phyloP scores from a whole-genome alignment of 1,140 invertebrate species.

The Neodiprion fabricii region DNA sequence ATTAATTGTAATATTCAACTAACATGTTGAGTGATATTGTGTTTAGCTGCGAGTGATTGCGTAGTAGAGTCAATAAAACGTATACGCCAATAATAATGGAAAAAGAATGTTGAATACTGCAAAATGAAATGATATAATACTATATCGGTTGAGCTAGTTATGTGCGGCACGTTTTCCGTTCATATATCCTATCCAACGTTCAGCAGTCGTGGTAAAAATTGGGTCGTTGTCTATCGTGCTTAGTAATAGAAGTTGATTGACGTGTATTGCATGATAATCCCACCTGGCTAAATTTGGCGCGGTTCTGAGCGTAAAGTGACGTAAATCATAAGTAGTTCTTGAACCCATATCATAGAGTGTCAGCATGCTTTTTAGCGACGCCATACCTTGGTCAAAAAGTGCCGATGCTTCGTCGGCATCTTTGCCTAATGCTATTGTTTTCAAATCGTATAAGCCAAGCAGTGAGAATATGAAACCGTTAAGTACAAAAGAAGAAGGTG shows the following conservation, averaged over 20 bases:
- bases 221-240: conserved; percentile 87
- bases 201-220: conserved; percentile 83
- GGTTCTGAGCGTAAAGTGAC: conserved; percentile 87
- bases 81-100: no score
- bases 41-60: no score
- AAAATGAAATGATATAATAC: no score
- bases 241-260: conserved; percentile 93
- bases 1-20: no score
- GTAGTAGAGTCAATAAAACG: no score
- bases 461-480: conserved; percentile 99
- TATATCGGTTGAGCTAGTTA: conserved; percentile 68
- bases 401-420: conserved; percentile 68
- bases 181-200: conserved; percentile 96
- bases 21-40: no score
- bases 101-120: no score
- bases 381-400: conserved; percentile 87
- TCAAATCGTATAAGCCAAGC: conserved; percentile 93
- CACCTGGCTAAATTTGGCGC: conserved; percentile 92
- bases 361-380: conserved; percentile 87
- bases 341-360: conserved; percentile 94
- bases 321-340: conserved; percentile 95
- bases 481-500: conserved; percentile 92
- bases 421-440: conserved; percentile 70
- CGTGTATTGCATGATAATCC: conserved; percentile 99
- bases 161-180: conserved; percentile 92